These are phyloP conservation scores for Phoxinus dragarum DNA, from an alignment of 2,797 vertebrate genomes.

Conservation along the genomic window DNA sequence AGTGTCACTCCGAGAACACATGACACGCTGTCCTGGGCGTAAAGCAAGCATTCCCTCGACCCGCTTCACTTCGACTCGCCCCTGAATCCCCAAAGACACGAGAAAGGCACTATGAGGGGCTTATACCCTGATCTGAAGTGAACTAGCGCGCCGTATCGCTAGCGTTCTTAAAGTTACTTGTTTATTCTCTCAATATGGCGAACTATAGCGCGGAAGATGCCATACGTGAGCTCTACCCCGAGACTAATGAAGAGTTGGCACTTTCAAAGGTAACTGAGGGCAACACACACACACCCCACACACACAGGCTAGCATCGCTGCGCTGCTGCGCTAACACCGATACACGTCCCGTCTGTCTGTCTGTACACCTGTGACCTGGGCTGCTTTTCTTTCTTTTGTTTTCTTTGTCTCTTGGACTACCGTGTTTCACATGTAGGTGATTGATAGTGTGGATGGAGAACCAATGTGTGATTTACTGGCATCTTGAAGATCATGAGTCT, in stretches of 20 bases:
- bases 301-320: constrained; percentile 8
- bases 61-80: neutral
- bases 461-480: constrained; percentile 3
- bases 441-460: constrained; percentile 28
- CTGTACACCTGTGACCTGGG: constrained; percentile 19
- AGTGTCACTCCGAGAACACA: constrained; percentile 14
- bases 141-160: neutral
- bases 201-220: neutral
- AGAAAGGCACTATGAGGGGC: constrained; percentile 60
- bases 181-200: constrained; percentile 2
- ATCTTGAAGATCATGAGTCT: constrained; percentile 30
- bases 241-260: constrained; percentile 56
- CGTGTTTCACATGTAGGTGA: constrained; percentile 8
- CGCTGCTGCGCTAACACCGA: constrained; percentile 9
- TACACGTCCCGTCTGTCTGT: neutral
- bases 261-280: constrained; percentile 52
- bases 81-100: constrained; percentile 44
- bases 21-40: neutral
- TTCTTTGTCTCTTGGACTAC: neutral
- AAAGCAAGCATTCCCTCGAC: constrained; percentile 19
- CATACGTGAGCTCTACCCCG: constrained; percentile 43
- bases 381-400: neutral
- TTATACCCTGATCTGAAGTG: neutral
- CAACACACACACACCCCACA: neutral
- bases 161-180: constrained; percentile 27